Percentiles rank a stretch among this genome's conserved stretches.
Evolutionary conservation across 2,113 vertebrate species (phyloP).

Genomic region (Gallinago jamesoni): DNA sequence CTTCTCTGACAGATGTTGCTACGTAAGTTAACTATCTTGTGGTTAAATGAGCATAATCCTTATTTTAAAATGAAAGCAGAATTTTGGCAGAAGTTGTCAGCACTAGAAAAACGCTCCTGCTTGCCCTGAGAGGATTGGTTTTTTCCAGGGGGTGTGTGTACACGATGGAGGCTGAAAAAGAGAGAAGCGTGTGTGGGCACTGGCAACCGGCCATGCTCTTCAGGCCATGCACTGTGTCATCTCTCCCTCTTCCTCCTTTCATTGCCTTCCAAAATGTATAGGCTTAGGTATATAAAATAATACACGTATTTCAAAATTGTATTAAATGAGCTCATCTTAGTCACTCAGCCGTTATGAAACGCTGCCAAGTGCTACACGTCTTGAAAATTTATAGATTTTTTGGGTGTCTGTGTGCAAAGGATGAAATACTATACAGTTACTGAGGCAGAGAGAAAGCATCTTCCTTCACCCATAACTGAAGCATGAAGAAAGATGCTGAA

Average conservation of each 20-base stretch:
- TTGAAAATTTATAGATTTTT: neutral
- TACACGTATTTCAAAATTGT: neutral
- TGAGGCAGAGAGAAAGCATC: neutral
- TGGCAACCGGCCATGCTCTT: neutral
- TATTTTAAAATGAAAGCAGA: neutral
- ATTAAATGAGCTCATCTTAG: constrained; percentile 26
- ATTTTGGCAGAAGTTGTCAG: constrained; percentile 3
- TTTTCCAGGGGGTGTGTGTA: neutral
- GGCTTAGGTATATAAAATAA: neutral
- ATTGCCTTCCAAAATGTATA: neutral
- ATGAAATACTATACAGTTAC: neutral
- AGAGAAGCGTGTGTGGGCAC: neutral
- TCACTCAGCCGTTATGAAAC: neutral
- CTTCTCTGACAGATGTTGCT: neutral
- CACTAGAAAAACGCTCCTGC: neutral
- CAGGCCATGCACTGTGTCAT: neutral
- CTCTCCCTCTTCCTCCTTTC: neutral
- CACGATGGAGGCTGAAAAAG: constrained; percentile 3
- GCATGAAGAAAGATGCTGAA: neutral
- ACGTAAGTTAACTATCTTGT: neutral
- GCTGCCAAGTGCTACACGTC: constrained; percentile 16
- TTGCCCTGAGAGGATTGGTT: neutral
- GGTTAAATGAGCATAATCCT: neutral
- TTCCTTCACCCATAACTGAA: neutral
- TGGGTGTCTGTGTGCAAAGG: neutral